Percentiles rank a stretch among this genome's conserved stretches.
phyloP scores from a whole-genome alignment of 2,797 vertebrate species.

The Jordanella pulchra region DNA sequence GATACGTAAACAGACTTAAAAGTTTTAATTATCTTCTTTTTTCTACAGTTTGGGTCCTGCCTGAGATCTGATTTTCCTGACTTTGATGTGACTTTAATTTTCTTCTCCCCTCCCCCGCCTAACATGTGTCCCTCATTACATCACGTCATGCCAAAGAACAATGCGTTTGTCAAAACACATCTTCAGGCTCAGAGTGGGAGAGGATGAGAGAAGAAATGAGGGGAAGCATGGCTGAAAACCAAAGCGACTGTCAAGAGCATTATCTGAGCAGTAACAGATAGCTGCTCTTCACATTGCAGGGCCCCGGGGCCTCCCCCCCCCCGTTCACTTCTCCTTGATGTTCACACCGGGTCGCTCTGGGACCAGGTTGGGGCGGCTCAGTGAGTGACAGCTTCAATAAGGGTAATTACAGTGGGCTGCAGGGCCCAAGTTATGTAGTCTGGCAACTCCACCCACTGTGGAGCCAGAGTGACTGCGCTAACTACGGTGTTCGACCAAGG shows the following conservation, averaged over 20 bases:
- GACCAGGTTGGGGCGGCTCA: constrained; percentile 51
- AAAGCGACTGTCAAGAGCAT: constrained; percentile 60
- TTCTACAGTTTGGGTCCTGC: constrained; percentile 43
- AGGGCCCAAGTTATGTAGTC: constrained; percentile 73
- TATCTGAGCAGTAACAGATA: constrained; percentile 72
- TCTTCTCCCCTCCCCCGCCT: constrained; percentile 48
- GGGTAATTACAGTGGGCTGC: constrained; percentile 78
- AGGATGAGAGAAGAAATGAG: constrained; percentile 47
- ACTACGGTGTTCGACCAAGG: constrained; percentile 71
- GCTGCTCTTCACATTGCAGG: constrained; percentile 52
- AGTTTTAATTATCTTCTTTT: constrained; percentile 37
- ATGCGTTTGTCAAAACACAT: constrained; percentile 75
- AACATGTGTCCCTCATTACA: constrained; percentile 76
- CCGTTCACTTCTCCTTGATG: constrained; percentile 68
- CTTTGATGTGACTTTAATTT: constrained; percentile 70
- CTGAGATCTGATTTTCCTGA: constrained; percentile 58
- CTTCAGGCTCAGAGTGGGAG: constrained; percentile 40
- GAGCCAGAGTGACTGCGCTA: constrained; percentile 73
- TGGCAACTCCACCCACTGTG: constrained; percentile 75
- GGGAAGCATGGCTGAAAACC: constrained; percentile 46
- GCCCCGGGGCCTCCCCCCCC: constrained; percentile 45
- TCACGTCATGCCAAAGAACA: constrained; percentile 71
- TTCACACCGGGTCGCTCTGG: constrained; percentile 56
- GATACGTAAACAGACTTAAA: constrained; percentile 65
- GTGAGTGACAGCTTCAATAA: constrained; percentile 81